Conservation (phyloP, 2,888 invertebrate genomes). For the Belgica antarctica region DNA sequence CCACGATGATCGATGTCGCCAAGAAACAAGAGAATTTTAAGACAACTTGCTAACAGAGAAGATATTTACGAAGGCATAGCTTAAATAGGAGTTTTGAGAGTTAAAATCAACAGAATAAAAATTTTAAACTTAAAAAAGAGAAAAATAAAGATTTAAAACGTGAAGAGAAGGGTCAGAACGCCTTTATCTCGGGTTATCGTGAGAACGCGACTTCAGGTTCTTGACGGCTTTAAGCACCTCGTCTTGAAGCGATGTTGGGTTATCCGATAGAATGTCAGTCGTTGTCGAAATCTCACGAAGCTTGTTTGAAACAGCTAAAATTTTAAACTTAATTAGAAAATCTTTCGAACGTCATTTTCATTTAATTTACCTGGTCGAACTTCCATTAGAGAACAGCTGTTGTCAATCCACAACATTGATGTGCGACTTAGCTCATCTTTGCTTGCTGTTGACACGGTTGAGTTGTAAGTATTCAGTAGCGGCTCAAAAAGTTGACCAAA, state of each 20-base stretch:
- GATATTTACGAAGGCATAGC: too few relatives aligned
- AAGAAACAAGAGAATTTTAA: too few relatives aligned
- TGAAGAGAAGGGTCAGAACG: not conserved
- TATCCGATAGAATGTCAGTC: constrained; percentile 89
- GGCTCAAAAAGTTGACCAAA: constrained; percentile 90
- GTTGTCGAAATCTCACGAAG: constrained; percentile 85
- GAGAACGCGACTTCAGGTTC: constrained; percentile 47
- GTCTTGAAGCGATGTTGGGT: constrained; percentile 76
- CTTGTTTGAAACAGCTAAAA: constrained; percentile 84
- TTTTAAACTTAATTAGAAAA: constrained; percentile 32
- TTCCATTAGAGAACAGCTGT: constrained; percentile 91
- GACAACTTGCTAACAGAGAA: too few relatives aligned
- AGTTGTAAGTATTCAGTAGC: constrained; percentile 85
- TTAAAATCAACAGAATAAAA: too few relatives aligned
- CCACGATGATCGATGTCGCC: too few relatives aligned
- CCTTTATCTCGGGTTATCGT: constrained; percentile 41
- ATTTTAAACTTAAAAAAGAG: not conserved
- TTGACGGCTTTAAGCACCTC: constrained; percentile 78
- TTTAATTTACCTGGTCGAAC: constrained; percentile 78
- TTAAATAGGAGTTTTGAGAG: too few relatives aligned
- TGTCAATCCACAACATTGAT: constrained; percentile 91
- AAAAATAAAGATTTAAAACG: not conserved
- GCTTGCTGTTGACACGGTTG: constrained; percentile 87
- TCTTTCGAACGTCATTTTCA: constrained; percentile 25
- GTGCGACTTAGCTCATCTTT: constrained; percentile 88